Base-by-base conservation (phyloP, 2,113 vertebrate genomes). In the Cyanistes caeruleus region DNA sequence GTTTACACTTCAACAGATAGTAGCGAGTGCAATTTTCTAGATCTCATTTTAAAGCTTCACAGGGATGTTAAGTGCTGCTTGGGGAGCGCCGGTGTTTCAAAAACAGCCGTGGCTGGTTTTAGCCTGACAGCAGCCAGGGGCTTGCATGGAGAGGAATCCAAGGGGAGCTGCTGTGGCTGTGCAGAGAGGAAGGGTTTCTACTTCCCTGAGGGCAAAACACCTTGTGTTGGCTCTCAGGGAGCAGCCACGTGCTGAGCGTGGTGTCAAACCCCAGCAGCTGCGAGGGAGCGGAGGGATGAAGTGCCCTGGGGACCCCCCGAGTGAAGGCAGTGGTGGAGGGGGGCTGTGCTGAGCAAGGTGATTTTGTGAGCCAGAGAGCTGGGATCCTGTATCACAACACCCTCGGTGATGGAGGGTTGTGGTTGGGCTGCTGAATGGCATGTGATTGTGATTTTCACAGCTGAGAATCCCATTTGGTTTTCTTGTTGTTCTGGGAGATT, bases 31-130 rank as follows among this genome's bases (percentile, higher is more conserved):
- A 75, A 1, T 95, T 95, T 93, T 65, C 81, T 73, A 46, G 49
- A n/a, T 87, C 41, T 87, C 62, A 62, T 87, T 87, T 80, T 79
- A 43, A 94, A 93, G 91, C 75, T 90, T 88, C 48, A 5, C 62
- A 52, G 49, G 18, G 20, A 19, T 0, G 1, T 15, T 58, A 79
- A 69, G 60, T 75, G 64, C 68, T 79, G 74, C 56, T 69, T 37
- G 51, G 81, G 83, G 59, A 91, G 8, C n/a, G 9, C 55, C 31
- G 23, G 30, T 0, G 0, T 55, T 82, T 89, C 43, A 43, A 16
- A 69, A 83, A 53, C 30, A 90, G 62, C 48, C 2, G 0, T 22
- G 51, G n/a, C 60, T 80, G 58, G 8, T 62, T 87, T 69, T 52
- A 77, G 44, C 30, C 59, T 84, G 65, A 56, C 46, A 65, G 7